Evolutionary conservation across 2,888 invertebrate genomes (phyloP).

Genomic region (Metallyticus violacea): DNA sequence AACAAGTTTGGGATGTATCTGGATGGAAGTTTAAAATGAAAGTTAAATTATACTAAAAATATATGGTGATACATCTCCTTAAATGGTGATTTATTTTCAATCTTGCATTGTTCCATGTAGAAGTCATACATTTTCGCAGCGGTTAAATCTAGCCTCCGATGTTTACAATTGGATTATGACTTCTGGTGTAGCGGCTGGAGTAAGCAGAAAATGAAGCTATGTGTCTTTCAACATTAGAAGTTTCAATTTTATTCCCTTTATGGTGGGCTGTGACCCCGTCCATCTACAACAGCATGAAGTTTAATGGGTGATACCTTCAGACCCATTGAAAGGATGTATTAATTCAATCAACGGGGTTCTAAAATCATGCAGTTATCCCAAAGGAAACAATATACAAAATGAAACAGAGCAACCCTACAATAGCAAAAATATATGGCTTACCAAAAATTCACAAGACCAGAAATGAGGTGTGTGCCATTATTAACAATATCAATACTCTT

Average conservation of each 20-base stretch:
- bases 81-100: background rate
- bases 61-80: background rate
- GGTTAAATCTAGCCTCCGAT: background rate
- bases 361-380: too few species aligned
- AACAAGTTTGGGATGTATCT: background rate
- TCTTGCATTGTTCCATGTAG: background rate
- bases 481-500: too few species aligned
- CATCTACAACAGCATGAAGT: too few species aligned
- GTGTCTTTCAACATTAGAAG: background rate
- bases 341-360: too few species aligned
- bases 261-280: background rate
- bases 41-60: background rate
- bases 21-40: background rate
- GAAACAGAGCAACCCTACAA: too few species aligned
- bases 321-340: too few species aligned
- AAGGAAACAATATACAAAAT: too few species aligned
- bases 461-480: too few species aligned
- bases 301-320: too few species aligned
- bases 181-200: background rate
- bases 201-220: background rate
- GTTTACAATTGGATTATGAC: background rate
- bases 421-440: too few species aligned
- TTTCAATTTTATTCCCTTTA: background rate
- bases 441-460: too few species aligned
- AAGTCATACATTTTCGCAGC: background rate